Evolutionary conservation across 2,888 invertebrate genomes (phyloP).

Genomic region (Pantelozetes paolii): DNA sequence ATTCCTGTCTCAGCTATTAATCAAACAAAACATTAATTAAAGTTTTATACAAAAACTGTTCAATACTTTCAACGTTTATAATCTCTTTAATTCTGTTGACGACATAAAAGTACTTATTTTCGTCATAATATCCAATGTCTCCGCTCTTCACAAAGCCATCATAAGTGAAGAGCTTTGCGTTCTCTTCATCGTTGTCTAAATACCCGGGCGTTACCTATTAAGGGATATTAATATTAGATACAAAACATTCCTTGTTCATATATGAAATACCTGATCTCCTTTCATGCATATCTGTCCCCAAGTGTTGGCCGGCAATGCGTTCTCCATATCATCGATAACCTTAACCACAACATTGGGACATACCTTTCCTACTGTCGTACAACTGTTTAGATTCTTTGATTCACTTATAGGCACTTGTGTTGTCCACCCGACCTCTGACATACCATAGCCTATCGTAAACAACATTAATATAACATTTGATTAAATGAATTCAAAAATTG

Average conservation of each 20-base stretch:
- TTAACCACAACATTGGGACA: neutral
- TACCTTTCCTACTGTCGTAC: neutral
- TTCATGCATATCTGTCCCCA: neutral
- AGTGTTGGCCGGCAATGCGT: neutral
- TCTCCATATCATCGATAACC: neutral
- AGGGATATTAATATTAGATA: neutral
- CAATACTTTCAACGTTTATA: neutral
- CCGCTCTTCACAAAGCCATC: neutral
- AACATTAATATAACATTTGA: neutral
- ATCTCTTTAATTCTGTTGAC: neutral
- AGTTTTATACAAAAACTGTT: neutral
- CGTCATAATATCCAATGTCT: slow-evolving; percentile 14
- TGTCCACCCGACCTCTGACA: neutral
- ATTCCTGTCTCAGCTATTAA: neutral
- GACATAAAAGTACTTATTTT: neutral
- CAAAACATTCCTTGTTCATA: neutral
- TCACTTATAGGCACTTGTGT: neutral
- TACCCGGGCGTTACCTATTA: neutral
- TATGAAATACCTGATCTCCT: neutral
- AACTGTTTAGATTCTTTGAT: neutral
- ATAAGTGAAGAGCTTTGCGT: neutral
- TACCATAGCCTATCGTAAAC: neutral
- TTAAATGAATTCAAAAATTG: neutral
- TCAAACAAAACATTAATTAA: neutral
- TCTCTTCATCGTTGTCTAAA: neutral